phyloP scores from a whole-genome alignment of 2,888 invertebrate genomes.

The Caenorhabditis zanzibari region DNA sequence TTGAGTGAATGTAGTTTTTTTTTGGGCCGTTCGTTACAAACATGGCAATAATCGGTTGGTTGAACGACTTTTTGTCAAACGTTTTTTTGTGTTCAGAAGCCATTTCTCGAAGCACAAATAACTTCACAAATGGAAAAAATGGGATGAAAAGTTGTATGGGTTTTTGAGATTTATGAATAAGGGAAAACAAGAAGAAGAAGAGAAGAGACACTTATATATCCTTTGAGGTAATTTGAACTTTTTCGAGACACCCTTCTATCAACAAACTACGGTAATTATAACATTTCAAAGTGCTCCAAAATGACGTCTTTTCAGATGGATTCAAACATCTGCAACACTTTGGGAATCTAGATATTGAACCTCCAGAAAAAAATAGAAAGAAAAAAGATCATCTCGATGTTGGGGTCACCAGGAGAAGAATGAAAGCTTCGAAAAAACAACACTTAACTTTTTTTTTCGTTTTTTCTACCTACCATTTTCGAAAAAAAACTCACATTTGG shows the following conservation, averaged over 20 bases:
- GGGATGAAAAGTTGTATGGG: conserved; percentile 14
- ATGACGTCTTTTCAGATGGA: conserved; percentile 1
- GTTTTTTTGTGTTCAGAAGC: conserved; percentile 14
- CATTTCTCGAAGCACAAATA: conserved; percentile 6
- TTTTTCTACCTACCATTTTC: conserved; percentile 26
- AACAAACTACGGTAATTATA: conserved; percentile 30
- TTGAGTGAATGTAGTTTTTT: conserved; percentile 1
- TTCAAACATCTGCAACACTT: conserved; percentile 26
- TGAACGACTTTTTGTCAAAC: conserved; percentile 24
- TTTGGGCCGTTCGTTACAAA: conserved; percentile 21
- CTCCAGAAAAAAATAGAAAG: not conserved
- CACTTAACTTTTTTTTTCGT: conserved; percentile 20
- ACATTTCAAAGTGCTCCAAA: not conserved
- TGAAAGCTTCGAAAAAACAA: conserved; percentile 38
- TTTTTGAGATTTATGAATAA: conserved; percentile 9
- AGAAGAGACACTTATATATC: not conserved
- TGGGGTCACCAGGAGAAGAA: conserved; percentile 18
- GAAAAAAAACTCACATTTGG: conserved; percentile 53
- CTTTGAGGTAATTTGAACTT: conserved; percentile 36
- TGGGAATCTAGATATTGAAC: not conserved
- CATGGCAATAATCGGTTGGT: conserved; percentile 39
- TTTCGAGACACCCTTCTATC: not conserved
- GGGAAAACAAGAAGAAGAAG: not conserved
- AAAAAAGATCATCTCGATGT: not conserved
- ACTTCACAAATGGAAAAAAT: conserved; percentile 7